Conservation (phyloP, 2,888 invertebrate species). For the Heterodera filipjevi region DNA sequence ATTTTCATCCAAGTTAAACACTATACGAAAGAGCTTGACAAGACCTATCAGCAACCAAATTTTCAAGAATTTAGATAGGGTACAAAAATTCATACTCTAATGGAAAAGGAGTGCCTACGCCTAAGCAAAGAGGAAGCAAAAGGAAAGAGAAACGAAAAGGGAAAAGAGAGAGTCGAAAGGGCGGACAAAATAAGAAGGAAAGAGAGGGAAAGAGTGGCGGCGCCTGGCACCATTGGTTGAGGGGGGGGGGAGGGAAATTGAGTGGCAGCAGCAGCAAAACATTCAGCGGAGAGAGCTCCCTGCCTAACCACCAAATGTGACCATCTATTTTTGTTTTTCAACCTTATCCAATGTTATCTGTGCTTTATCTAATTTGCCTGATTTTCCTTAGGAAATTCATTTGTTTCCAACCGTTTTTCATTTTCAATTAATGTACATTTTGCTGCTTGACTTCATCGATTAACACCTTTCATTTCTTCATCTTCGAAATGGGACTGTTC, state of each 20-base stretch:
- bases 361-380: not conserved
- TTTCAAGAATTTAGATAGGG: too few species aligned
- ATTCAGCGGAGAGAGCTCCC: not conserved
- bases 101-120: not conserved
- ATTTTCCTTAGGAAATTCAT: too few species aligned
- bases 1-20: too few species aligned
- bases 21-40: too few species aligned
- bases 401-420: too few species aligned
- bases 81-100: too few species aligned
- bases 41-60: too few species aligned
- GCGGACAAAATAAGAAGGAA: not conserved
- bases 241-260: not conserved
- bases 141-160: not conserved
- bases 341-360: too few species aligned
- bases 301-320: not conserved
- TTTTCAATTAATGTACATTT: too few species aligned
- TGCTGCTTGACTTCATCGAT: not conserved
- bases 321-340: not conserved
- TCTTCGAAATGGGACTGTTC: not conserved
- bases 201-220: not conserved
- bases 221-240: not conserved
- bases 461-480: too few species aligned
- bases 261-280: not conserved
- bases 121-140: not conserved
- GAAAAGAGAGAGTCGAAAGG: not conserved